Conservation (phyloP, 1,140 invertebrate species). For the Kradibia gibbosae region DNA sequence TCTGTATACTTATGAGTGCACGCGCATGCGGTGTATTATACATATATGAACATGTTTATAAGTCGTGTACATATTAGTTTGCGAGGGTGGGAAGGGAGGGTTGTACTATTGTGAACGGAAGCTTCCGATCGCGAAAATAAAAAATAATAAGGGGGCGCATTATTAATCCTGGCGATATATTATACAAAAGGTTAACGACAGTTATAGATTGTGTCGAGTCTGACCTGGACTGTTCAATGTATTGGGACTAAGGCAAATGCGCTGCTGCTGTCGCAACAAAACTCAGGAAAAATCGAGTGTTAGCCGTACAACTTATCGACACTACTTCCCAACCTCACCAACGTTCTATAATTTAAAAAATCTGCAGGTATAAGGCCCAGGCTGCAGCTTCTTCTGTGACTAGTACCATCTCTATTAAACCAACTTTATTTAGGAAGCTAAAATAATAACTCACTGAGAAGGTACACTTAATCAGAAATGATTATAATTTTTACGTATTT, state of each 20-base stretch:
- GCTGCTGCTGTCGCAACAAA: constrained; percentile 47
- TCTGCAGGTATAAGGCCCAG: no score
- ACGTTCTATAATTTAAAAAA: no score
- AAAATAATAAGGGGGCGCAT: constrained; percentile 70
- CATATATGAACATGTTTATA: not conserved
- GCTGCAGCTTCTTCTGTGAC: no score
- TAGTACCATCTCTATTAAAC: no score
- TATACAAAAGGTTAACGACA: constrained; percentile 69
- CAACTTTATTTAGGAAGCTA: no score
- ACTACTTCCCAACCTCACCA: not conserved
- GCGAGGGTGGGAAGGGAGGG: no score
- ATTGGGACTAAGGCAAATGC: not conserved
- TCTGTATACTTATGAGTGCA: no score
- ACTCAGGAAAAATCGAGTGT: not conserved
- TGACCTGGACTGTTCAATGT: not conserved
- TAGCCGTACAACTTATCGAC: not conserved
- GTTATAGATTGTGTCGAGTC: constrained; percentile 56
- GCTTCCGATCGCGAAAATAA: constrained; percentile 61
- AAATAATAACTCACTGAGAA: no score
- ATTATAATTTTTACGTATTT: no score
- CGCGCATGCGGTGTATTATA: constrained; percentile 13
- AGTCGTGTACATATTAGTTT: no score
- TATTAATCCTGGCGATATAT: constrained; percentile 70
- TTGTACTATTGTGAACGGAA: no score
- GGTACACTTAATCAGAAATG: no score